Evolutionary conservation across 2,113 vertebrate genomes (phyloP).

Genomic region (Scomber scombrus): DNA sequence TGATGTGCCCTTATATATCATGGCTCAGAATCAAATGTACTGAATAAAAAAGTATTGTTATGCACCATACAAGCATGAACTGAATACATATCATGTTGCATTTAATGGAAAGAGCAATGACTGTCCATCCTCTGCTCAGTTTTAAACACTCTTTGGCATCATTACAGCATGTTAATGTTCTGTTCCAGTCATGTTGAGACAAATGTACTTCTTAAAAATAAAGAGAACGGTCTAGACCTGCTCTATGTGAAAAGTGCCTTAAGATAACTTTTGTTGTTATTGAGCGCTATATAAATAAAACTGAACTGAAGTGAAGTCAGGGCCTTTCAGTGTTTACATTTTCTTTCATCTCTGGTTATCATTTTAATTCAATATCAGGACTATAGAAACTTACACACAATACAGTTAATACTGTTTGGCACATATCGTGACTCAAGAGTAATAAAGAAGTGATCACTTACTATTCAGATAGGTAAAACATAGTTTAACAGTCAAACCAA

Average conservation of each 20-base stretch:
- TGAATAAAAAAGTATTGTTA: no score
- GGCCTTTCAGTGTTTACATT: not conserved
- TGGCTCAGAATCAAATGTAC: no score
- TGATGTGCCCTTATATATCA: no score
- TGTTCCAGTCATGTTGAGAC: not conserved
- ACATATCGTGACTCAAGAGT: not conserved
- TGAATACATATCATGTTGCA: not conserved
- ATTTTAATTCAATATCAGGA: constrained; percentile 34
- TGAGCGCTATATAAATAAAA: no score
- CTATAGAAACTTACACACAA: constrained; percentile 25
- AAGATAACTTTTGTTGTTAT: no score
- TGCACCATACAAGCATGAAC: no score
- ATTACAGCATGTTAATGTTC: not conserved
- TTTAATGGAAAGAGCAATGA: not conserved
- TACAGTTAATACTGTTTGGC: constrained; percentile 1
- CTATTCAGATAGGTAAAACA: not conserved
- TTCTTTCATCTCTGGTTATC: not conserved
- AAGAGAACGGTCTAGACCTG: no score
- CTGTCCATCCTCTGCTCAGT: not conserved
- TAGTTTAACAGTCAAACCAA: constrained; percentile 3
- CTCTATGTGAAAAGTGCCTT: no score
- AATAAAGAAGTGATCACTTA: not conserved
- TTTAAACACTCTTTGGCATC: not conserved
- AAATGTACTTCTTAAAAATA: not conserved
- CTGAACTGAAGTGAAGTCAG: no score